Conservation (phyloP, 2,888 invertebrate genomes). For the Ophion obscuratus region DNA sequence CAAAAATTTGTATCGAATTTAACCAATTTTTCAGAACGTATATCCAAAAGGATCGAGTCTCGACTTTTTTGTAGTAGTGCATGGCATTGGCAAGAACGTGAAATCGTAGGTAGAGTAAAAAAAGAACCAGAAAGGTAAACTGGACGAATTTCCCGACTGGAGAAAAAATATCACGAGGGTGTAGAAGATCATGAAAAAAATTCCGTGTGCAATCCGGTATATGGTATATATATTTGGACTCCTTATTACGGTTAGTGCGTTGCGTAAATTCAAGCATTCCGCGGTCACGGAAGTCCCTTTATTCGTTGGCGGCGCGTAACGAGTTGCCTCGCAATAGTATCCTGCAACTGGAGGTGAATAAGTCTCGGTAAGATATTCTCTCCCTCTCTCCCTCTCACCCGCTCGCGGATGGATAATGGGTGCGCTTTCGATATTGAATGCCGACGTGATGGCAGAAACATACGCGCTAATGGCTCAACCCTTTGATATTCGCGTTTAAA, state of each 20-base stretch:
- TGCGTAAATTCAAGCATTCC: slow-evolving; percentile 68
- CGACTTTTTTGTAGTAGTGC: too few relatives aligned
- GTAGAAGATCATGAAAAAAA: too few relatives aligned
- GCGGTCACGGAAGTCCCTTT: slow-evolving; percentile 68
- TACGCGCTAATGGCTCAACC: slow-evolving; percentile 24
- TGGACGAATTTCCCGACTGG: too few relatives aligned
- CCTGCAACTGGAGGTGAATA: slow-evolving; percentile 35
- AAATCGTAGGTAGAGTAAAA: too few relatives aligned
- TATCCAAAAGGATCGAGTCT: too few relatives aligned
- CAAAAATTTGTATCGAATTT: too few relatives aligned
- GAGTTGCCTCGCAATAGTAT: slow-evolving; percentile 63
- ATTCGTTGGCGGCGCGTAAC: slow-evolving; percentile 64
- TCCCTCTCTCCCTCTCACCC: neutral
- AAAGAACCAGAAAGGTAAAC: too few relatives aligned
- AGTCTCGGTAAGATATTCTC: slow-evolving; percentile 33
- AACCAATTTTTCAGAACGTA: too few relatives aligned
- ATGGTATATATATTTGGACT: slow-evolving; percentile 39
- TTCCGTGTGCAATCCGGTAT: neutral
- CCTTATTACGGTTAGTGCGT: slow-evolving; percentile 60
- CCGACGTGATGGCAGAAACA: slow-evolving; percentile 32
- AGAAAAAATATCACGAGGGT: too few relatives aligned
- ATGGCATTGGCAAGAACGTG: too few relatives aligned
- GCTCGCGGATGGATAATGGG: slow-evolving; percentile 34
- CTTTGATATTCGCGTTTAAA: slow-evolving; percentile 17
- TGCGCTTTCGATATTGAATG: slow-evolving; percentile 25